Evolutionary conservation across 2,113 vertebrate genomes (phyloP).

Genomic region (Rostratula benghalensis): DNA sequence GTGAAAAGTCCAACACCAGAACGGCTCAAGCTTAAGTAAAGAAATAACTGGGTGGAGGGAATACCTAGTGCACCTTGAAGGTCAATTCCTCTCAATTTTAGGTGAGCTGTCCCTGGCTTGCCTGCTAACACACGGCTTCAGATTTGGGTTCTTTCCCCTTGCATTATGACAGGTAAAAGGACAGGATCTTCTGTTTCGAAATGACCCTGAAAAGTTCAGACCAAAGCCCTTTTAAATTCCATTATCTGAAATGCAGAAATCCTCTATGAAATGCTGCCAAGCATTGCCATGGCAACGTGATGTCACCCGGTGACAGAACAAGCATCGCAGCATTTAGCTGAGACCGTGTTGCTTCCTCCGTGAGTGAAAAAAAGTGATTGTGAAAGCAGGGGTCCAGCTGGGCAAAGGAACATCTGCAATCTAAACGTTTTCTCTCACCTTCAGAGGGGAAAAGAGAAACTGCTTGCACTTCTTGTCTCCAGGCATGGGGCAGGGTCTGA

Average conservation of each 20-base stretch:
- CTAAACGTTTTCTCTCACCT: constrained; percentile 1
- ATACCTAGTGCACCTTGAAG: neutral
- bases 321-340: constrained; percentile 5
- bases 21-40: neutral
- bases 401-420: neutral
- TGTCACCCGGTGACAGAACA: neutral
- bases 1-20: neutral
- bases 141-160: neutral
- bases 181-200: constrained; percentile 18
- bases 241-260: constrained; percentile 34
- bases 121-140: neutral
- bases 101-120: neutral
- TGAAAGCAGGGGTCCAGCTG: neutral
- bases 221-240: constrained; percentile 20
- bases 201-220: constrained; percentile 48
- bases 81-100: neutral
- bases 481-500: neutral
- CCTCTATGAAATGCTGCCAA: constrained; percentile 16
- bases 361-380: constrained; percentile 17
- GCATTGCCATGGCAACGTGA: constrained; percentile 43
- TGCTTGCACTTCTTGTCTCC: neutral
- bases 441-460: neutral
- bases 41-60: neutral
- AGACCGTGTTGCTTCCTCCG: neutral
- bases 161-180: neutral